Conservation (phyloP, 2,113 vertebrate species). For the Potamarius usumacintae region DNA sequence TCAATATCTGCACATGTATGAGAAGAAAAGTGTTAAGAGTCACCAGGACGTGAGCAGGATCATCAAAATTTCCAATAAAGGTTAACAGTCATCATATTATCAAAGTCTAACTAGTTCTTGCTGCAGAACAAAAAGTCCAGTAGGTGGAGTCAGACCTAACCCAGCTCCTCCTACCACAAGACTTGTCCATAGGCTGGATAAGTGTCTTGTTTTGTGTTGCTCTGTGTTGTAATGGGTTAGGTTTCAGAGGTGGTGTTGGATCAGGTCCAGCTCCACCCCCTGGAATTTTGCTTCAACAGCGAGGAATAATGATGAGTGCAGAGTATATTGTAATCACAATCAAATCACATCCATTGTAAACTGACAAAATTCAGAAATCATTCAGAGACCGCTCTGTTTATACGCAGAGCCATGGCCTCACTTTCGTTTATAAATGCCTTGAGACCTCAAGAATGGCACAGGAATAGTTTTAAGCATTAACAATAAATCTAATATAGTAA, state of each 20-base stretch:
- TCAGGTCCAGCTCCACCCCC: background rate
- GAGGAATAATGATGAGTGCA: background rate
- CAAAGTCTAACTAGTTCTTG: background rate
- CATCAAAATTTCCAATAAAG: too few species aligned
- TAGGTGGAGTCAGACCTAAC: background rate
- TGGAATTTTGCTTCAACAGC: background rate
- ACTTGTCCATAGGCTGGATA: background rate
- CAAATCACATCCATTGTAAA: background rate
- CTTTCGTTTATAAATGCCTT: too few species aligned
- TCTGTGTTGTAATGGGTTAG: background rate
- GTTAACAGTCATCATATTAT: background rate
- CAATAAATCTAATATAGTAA: too few species aligned
- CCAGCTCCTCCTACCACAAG: background rate
- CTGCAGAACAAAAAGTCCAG: background rate
- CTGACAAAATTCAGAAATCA: background rate
- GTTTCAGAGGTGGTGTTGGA: background rate
- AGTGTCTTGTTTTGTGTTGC: background rate
- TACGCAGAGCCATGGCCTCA: too few species aligned
- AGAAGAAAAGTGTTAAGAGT: background rate
- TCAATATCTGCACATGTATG: conserved; percentile 83
- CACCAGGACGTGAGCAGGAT: background rate
- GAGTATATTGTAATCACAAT: background rate
- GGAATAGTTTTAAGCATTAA: too few species aligned
- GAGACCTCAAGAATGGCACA: too few species aligned
- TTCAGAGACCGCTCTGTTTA: background rate